Conservation (phyloP, 1,140 invertebrate genomes). For the Diplogasteroides magnus region DNA sequence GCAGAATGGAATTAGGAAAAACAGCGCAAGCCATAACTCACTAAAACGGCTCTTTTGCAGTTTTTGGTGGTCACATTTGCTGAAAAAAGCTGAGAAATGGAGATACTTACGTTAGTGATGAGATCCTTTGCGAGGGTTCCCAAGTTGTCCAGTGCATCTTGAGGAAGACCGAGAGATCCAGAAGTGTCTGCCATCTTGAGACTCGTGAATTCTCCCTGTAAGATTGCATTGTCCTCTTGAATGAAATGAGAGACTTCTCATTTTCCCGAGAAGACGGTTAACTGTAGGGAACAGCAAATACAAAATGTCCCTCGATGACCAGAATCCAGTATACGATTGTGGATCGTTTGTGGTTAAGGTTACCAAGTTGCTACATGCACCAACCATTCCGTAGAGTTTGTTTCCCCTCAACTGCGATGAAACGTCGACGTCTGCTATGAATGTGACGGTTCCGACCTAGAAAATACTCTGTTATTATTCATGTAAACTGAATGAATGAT, state of each 20-base stretch:
- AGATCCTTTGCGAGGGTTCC: conserved; percentile 53
- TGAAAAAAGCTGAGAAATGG: too few relatives aligned
- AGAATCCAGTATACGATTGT: too few relatives aligned
- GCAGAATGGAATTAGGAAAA: too few relatives aligned
- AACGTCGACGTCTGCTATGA: conserved; percentile 39
- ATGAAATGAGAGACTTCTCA: too few relatives aligned
- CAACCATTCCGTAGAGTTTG: conserved; percentile 21
- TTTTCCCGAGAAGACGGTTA: too few relatives aligned
- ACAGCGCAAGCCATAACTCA: too few relatives aligned
- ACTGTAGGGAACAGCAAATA: too few relatives aligned
- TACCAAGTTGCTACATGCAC: too few relatives aligned
- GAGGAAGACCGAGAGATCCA: conserved; percentile 46
- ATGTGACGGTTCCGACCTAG: conserved; percentile 41
- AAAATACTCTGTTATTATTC: background rate
- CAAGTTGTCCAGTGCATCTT: conserved; percentile 54
- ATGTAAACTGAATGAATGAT: too few relatives aligned
- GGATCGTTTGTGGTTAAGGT: too few relatives aligned
- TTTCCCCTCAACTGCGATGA: conserved; percentile 35
- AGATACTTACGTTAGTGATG: conserved; percentile 48
- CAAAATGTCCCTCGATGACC: background rate
- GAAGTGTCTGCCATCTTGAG: conserved; percentile 42
- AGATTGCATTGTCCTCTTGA: background rate
- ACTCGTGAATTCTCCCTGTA: conserved; percentile 41
- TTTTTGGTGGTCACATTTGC: too few relatives aligned
- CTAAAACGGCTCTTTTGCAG: too few relatives aligned